phyloP scores from a whole-genome alignment of 2,113 vertebrate genomes.

The Pituophis catenifer region DNA sequence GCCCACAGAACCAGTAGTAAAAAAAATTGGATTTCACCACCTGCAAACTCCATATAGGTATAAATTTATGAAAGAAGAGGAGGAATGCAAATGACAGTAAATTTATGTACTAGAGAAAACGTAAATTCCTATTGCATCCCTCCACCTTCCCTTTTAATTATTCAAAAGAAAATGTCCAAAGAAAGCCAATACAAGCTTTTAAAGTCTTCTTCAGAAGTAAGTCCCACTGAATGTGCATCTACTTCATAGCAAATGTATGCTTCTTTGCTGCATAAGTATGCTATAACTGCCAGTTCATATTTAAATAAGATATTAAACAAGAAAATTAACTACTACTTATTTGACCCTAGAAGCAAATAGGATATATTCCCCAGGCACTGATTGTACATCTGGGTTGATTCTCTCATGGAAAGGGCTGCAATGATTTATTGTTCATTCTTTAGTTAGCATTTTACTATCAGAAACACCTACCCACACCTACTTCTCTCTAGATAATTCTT shows the following conservation, averaged over 20 bases:
- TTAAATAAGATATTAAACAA: not conserved
- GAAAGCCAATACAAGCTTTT: not conserved
- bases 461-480: not conserved
- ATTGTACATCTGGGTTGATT: not conserved
- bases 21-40: too few species aligned
- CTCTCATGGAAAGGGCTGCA: not conserved
- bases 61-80: not conserved
- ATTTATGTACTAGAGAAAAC: not conserved
- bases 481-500: not conserved
- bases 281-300: not conserved
- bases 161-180: not conserved
- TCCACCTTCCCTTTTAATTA: not conserved
- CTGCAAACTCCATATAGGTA: not conserved
- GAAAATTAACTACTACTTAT: not conserved
- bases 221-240: not conserved
- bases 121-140: not conserved
- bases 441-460: not conserved
- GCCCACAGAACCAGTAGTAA: too few species aligned
- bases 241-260: not conserved
- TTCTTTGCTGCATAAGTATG: not conserved
- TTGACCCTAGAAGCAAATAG: not conserved
- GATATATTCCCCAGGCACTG: not conserved
- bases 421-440: not conserved
- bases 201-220: not conserved
- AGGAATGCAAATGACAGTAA: not conserved